phyloP scores from a whole-genome alignment of 2,888 invertebrate genomes.

The Embidobia sp. region DNA sequence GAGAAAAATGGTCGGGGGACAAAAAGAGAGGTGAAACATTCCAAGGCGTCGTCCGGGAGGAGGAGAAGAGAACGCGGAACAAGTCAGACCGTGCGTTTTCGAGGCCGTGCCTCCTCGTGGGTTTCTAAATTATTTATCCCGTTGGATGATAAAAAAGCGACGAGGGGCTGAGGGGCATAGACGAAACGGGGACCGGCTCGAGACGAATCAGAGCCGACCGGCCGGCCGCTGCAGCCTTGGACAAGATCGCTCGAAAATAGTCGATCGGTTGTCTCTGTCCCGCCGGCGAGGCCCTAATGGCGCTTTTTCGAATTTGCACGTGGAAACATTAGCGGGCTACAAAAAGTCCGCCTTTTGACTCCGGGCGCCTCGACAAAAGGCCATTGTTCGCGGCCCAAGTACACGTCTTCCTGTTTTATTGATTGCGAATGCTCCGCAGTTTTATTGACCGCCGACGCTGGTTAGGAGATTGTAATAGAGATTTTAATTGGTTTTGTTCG shows the following conservation, averaged over 20 bases:
- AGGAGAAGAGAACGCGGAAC: constrained; percentile 64
- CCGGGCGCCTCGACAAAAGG: constrained; percentile 41
- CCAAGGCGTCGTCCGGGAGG: constrained; percentile 12
- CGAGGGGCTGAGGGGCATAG: neutral
- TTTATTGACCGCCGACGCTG: no score
- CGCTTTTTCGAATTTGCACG: constrained; percentile 57
- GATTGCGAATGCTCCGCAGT: no score
- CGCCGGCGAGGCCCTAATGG: constrained; percentile 49
- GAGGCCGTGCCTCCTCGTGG: constrained; percentile 63
- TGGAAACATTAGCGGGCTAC: constrained; percentile 44
- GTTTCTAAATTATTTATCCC: constrained; percentile 65
- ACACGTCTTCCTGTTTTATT: no score
- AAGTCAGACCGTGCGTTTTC: constrained; percentile 51
- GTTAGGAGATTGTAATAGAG: no score
- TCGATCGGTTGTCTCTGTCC: constrained; percentile 22
- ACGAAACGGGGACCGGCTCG: constrained; percentile 29
- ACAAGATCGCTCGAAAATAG: constrained; percentile 72
- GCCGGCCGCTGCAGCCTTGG: constrained; percentile 67
- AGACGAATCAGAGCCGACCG: constrained; percentile 30
- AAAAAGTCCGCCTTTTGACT: constrained; percentile 44
- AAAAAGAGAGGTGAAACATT: constrained; percentile 51
- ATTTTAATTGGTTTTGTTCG: no score
- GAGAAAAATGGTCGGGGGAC: constrained; percentile 30
- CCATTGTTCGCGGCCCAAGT: constrained; percentile 48
- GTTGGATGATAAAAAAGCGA: constrained; percentile 50